These are phyloP conservation scores for Patella caerulea DNA, from an alignment of 2,888 invertebrate genomes.

Conservation along the genomic window DNA sequence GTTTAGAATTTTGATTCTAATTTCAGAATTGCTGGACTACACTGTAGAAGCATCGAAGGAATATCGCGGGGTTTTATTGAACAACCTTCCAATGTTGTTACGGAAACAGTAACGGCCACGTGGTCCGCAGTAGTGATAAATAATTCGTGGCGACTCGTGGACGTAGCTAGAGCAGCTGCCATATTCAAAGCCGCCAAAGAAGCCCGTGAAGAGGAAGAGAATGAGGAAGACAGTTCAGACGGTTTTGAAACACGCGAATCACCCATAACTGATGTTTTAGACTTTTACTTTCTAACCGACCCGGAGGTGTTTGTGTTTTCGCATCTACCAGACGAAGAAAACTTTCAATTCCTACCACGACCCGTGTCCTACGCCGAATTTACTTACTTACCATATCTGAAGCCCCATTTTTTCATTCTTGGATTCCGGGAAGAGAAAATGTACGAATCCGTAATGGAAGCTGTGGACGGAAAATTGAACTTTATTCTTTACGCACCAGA, in stretches of 20 bases:
- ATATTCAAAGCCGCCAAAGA: not conserved
- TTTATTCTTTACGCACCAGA: constrained; percentile 40
- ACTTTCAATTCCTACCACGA: constrained; percentile 55
- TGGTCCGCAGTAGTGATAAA: not conserved
- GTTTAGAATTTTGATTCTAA: not conserved
- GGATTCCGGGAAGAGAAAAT: constrained; percentile 45
- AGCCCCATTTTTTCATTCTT: constrained; percentile 51
- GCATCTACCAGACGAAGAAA: constrained; percentile 53
- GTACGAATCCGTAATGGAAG: constrained; percentile 38
- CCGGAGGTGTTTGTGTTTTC: constrained; percentile 56
- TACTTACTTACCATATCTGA: constrained; percentile 43
- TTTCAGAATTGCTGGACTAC: not conserved
- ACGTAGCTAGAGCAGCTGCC: not conserved
- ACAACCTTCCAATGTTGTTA: constrained; percentile 7
- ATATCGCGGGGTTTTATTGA: not conserved
- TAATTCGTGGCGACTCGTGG: not conserved
- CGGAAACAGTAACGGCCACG: not conserved
- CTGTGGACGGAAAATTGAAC: constrained; percentile 42
- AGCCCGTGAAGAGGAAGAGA: not conserved
- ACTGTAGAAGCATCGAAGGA: not conserved
- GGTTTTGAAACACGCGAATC: not conserved
- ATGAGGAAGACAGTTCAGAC: not conserved
- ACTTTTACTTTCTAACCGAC: constrained; percentile 56
- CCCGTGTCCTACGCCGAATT: constrained; percentile 50
- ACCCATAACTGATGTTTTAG: constrained; percentile 22